Evolutionary conservation across 2,888 invertebrate species (phyloP).

Genomic region (Marronus borbonicus): DNA sequence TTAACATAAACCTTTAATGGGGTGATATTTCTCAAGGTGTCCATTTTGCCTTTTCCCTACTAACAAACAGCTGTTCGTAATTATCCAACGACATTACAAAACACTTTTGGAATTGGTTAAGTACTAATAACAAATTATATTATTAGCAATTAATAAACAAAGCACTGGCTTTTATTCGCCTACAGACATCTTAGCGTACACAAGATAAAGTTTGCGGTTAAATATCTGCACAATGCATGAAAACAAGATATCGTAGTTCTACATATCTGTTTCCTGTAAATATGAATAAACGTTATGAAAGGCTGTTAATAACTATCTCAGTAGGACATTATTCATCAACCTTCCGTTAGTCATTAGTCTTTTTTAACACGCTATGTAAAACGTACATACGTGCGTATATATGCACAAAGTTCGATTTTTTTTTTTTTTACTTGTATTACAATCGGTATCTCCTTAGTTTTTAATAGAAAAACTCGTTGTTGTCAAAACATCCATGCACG

Average conservation of each 20-base stretch:
- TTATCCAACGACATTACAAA: too few relatives aligned
- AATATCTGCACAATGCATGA: constrained; percentile 9
- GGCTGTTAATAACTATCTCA: constrained; percentile 24
- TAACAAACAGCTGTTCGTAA: too few relatives aligned
- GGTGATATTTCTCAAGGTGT: too few relatives aligned
- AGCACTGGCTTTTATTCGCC: not conserved
- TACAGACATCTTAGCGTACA: constrained; percentile 1
- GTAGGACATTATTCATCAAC: constrained; percentile 39
- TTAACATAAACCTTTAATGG: too few relatives aligned
- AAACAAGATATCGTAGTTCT: constrained; percentile 25
- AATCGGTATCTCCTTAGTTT: not conserved
- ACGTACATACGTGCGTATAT: not conserved
- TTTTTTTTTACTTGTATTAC: not conserved
- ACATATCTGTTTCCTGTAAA: constrained; percentile 34
- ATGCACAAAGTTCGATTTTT: not conserved
- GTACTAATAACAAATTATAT: too few relatives aligned
- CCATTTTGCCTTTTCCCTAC: too few relatives aligned
- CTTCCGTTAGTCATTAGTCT: constrained; percentile 28
- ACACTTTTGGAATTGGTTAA: too few relatives aligned
- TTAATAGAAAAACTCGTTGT: too few relatives aligned
- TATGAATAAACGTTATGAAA: constrained; percentile 40
- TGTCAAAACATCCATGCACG: too few relatives aligned
- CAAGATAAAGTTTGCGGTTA: constrained; percentile 9
- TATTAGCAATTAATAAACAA: too few relatives aligned
- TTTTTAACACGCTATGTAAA: constrained; percentile 1